Evolutionary conservation across 2,113 vertebrate species (phyloP).

Genomic region (Petaurus breviceps): DNA sequence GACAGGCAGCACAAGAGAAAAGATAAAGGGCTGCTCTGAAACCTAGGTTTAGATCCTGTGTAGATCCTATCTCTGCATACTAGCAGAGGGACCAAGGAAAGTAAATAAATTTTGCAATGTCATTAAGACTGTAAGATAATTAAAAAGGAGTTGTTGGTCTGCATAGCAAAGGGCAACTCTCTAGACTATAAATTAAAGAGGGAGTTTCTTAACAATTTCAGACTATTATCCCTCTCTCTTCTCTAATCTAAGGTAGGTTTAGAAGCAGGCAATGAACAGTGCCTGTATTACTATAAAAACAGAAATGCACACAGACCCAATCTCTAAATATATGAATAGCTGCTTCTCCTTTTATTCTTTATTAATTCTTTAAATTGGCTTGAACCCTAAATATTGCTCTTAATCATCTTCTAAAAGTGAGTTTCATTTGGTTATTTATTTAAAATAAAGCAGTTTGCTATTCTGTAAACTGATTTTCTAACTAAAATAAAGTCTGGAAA

Average conservation of each 20-base stretch:
- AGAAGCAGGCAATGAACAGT: constrained; percentile 13
- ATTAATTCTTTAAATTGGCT: background rate
- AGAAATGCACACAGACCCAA: background rate
- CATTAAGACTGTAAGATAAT: background rate
- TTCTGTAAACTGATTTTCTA: constrained; percentile 26
- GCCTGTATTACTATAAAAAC: constrained; percentile 9
- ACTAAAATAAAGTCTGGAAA: background rate
- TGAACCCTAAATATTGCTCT: background rate
- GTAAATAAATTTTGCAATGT: background rate
- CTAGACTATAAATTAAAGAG: background rate
- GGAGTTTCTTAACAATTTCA: background rate
- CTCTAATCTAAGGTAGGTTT: background rate
- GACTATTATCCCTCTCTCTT: background rate
- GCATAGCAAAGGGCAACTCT: background rate
- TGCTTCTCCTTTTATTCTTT: background rate
- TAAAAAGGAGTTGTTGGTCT: background rate
- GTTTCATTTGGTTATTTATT: background rate
- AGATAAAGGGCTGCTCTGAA: background rate
- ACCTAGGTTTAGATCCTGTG: background rate
- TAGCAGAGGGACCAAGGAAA: background rate
- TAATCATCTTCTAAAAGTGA: background rate
- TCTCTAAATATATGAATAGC: background rate
- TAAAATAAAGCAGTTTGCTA: background rate
- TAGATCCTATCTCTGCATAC: background rate
- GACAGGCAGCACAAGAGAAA: background rate